Percentiles rank a stretch among this genome's conserved stretches.
Conservation (phyloP, 2,888 invertebrate genomes). For the Noctuana brunneofusca region DNA sequence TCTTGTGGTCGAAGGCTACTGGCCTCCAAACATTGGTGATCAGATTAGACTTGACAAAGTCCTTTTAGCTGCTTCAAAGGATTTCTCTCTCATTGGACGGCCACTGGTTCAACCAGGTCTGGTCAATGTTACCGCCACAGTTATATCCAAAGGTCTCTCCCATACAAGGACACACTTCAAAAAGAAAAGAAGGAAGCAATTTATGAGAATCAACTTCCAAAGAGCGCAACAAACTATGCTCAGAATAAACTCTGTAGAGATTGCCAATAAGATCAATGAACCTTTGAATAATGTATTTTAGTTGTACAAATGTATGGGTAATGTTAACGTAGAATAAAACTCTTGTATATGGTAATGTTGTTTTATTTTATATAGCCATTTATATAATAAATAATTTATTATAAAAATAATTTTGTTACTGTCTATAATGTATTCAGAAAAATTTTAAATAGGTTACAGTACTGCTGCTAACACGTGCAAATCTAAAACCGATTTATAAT, state of each 20-base stretch:
- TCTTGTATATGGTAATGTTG: not conserved
- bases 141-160: constrained; percentile 92
- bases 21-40: constrained; percentile 92
- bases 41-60: constrained; percentile 92
- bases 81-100: constrained; percentile 91
- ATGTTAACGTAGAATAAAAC: constrained; percentile 15
- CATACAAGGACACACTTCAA: constrained; percentile 90
- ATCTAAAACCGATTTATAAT: too few relatives aligned
- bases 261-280: constrained; percentile 81
- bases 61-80: constrained; percentile 88
- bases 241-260: constrained; percentile 88
- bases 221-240: constrained; percentile 88
- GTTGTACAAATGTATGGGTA: constrained; percentile 36
- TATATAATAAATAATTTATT: not conserved
- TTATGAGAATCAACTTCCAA: constrained; percentile 87
- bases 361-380: not conserved
- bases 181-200: constrained; percentile 90
- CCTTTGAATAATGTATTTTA: constrained; percentile 63
- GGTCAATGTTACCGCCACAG: constrained; percentile 89
- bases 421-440: not conserved
- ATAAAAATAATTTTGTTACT: not conserved
- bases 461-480: too few relatives aligned
- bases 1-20: constrained; percentile 90
- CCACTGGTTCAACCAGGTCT: constrained; percentile 89
- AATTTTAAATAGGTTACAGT: not conserved